Evolutionary conservation across 2,797 vertebrate genomes (phyloP).

Genomic region (Tadarida brasiliensis): DNA sequence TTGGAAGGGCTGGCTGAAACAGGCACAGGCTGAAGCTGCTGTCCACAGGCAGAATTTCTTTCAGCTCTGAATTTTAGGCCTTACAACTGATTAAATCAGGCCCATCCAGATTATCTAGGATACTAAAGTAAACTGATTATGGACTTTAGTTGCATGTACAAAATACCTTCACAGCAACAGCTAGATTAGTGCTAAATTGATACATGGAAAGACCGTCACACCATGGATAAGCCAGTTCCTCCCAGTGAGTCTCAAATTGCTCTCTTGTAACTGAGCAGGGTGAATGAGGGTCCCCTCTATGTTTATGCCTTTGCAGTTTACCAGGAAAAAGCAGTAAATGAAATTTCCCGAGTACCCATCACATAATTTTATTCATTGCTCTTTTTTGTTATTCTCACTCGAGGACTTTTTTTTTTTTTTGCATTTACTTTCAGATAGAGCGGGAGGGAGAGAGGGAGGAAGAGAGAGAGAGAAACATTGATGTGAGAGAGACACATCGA

Average conservation of each 20-base stretch:
- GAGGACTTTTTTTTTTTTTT: too few species aligned
- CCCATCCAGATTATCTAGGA: background rate
- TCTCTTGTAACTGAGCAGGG: background rate
- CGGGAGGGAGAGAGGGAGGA: too few species aligned
- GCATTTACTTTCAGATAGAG: too few species aligned
- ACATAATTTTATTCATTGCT: background rate
- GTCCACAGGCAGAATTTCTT: background rate
- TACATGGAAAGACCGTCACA: background rate
- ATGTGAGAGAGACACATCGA: too few species aligned
- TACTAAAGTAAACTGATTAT: background rate
- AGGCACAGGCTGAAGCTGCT: background rate
- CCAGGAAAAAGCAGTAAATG: background rate
- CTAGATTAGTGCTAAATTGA: background rate
- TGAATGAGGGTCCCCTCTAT: background rate
- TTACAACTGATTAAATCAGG: background rate
- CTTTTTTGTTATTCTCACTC: too few species aligned
- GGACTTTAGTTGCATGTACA: background rate
- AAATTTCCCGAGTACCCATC: background rate
- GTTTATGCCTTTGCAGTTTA: background rate
- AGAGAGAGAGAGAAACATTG: too few species aligned
- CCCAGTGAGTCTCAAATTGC: background rate
- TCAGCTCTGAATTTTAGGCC: background rate
- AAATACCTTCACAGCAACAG: background rate
- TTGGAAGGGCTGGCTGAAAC: background rate
- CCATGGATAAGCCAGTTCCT: background rate